Evolutionary conservation across 2,888 invertebrate species (phyloP).

Genomic region (Ametastegia equiseti): DNA sequence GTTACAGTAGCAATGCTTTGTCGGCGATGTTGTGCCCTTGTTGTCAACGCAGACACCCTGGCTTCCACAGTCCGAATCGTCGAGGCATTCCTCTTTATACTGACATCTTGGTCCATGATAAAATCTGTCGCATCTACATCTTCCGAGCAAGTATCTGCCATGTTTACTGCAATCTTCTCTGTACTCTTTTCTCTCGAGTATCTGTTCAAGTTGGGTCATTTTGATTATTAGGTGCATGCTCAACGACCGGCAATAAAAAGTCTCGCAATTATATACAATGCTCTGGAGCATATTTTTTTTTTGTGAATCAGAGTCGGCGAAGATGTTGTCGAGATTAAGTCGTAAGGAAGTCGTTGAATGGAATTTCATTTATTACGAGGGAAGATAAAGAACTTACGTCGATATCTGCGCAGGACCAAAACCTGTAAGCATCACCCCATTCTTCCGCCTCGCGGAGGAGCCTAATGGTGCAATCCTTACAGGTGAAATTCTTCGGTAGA

Average conservation of each 20-base stretch:
- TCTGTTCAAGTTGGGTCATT: constrained; percentile 57
- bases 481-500: constrained; percentile 89
- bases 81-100: constrained; percentile 91
- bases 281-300: background rate
- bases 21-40: constrained; percentile 88
- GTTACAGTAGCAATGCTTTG: constrained; percentile 92
- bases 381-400: constrained; percentile 81
- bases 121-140: constrained; percentile 89
- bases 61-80: constrained; percentile 90
- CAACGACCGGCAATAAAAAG: background rate
- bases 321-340: background rate
- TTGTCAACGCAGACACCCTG: constrained; percentile 92
- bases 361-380: background rate
- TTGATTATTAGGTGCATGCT: too few relatives aligned
- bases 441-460: constrained; percentile 94
- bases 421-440: constrained; percentile 90
- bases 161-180: constrained; percentile 91
- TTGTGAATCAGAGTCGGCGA: background rate
- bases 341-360: background rate
- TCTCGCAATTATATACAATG: background rate
- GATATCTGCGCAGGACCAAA: constrained; percentile 98
- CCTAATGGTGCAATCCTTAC: constrained; percentile 93
- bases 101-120: constrained; percentile 92
- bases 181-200: constrained; percentile 82
- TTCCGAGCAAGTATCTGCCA: constrained; percentile 87